Conservation (phyloP, 2,888 invertebrate species). For the Mythimna impura region DNA sequence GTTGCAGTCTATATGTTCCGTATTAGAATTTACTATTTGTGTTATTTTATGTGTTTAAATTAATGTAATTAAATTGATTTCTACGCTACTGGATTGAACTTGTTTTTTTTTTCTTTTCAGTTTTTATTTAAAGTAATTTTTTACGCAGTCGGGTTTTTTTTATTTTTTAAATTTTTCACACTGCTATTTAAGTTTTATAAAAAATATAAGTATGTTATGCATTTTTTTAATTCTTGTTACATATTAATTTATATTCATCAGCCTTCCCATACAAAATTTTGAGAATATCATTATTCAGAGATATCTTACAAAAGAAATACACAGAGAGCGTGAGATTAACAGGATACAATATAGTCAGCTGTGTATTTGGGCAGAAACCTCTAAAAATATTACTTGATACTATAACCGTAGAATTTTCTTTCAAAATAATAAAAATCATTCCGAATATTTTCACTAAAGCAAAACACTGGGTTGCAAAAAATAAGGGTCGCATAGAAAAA, state of each 20-base stretch:
- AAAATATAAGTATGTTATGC: neutral
- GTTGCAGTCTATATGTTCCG: too few relatives aligned
- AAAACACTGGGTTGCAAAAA: neutral
- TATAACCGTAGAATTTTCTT: constrained; percentile 2
- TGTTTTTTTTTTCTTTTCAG: too few relatives aligned
- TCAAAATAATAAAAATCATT: constrained; percentile 12
- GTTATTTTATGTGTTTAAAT: too few relatives aligned
- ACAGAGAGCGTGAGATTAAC: neutral
- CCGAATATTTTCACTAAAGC: neutral
- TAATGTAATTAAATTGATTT: too few relatives aligned
- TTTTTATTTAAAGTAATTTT: too few relatives aligned
- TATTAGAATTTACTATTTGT: too few relatives aligned
- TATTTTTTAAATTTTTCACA: too few relatives aligned
- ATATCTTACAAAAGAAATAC: neutral
- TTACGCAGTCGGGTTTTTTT: too few relatives aligned
- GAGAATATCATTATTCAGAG: neutral
- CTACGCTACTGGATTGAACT: too few relatives aligned
- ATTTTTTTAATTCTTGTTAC: neutral
- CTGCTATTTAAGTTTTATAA: neutral
- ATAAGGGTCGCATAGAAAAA: too few relatives aligned
- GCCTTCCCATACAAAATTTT: too few relatives aligned
- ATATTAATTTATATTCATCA: neutral
- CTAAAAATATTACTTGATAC: constrained; percentile 17
- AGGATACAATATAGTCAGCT: neutral
- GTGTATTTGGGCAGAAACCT: constrained; percentile 1